These are phyloP conservation scores for Strix occidentalis DNA, from an alignment of 2,797 vertebrate species.

Conservation along the genomic window DNA sequence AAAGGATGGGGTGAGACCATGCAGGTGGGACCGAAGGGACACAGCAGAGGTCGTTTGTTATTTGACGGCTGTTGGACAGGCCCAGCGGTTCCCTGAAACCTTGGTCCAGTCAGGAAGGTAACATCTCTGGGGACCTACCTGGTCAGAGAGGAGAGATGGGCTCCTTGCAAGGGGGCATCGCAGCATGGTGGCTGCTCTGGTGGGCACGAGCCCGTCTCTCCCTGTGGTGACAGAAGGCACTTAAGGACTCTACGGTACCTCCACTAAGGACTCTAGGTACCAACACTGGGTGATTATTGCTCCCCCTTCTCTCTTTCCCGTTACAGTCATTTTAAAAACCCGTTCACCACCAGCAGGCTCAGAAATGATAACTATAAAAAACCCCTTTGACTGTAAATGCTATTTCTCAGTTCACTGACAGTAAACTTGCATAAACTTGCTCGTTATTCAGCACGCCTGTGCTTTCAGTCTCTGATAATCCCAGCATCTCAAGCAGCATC, in stretches of 20 bases:
- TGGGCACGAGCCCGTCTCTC: background rate
- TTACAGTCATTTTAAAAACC: background rate
- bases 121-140: background rate
- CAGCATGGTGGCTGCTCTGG: background rate
- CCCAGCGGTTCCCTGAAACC: background rate
- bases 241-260: background rate
- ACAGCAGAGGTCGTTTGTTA: background rate
- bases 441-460: background rate
- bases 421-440: background rate
- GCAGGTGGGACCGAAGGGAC: background rate
- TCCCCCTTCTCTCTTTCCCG: background rate
- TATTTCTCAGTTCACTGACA: background rate
- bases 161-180: background rate
- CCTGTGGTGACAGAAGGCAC: background rate
- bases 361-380: background rate
- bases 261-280: background rate
- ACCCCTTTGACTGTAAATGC: background rate
- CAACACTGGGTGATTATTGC: background rate
- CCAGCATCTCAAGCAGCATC: background rate
- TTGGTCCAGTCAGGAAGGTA: background rate
- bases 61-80: background rate
- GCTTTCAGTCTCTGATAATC: background rate
- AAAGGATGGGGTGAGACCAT: background rate
- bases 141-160: background rate
- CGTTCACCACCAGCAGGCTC: background rate